Conservation (phyloP, 1,140 invertebrate genomes). For the Drosophila willistoni region DNA sequence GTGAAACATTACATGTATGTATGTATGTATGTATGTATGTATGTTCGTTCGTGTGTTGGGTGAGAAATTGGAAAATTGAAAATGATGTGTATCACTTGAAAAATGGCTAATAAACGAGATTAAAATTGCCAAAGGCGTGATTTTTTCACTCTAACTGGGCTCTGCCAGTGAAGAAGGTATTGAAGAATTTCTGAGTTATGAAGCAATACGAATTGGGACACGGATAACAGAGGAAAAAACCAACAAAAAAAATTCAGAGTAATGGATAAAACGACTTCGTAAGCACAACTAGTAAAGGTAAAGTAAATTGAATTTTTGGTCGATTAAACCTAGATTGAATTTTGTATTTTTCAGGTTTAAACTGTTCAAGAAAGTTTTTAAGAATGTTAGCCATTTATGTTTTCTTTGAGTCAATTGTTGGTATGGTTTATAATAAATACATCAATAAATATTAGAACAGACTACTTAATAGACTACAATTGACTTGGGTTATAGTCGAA, state of each 20-base stretch:
- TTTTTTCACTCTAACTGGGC: conserved; percentile 31
- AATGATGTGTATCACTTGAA: conserved; percentile 79
- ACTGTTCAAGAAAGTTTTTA: neutral
- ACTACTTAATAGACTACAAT: too few species aligned
- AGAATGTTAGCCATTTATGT: neutral
- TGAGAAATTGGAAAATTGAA: conserved; percentile 79
- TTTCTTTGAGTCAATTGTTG: too few species aligned
- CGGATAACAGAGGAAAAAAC: neutral
- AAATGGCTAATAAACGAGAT: conserved; percentile 81
- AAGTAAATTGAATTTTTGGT: conserved; percentile 1
- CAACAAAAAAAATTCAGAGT: neutral
- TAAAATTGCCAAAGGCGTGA: conserved; percentile 72
- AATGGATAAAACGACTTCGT: neutral
- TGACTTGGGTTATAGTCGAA: too few species aligned
- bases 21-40: too few species aligned
- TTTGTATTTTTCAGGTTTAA: neutral
- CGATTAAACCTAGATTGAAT: neutral
- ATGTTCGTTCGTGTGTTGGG: conserved; percentile 39
- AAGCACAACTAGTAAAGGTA: neutral
- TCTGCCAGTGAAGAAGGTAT: conserved; percentile 23
- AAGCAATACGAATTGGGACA: neutral
- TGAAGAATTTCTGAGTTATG: conserved; percentile 7
- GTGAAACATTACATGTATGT: neutral
- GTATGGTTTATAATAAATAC: too few species aligned
- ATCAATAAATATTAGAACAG: too few species aligned